These are phyloP conservation scores for Sarcophaga peregrina DNA, from an alignment of 1,140 invertebrate genomes.

Conservation along the genomic window DNA sequence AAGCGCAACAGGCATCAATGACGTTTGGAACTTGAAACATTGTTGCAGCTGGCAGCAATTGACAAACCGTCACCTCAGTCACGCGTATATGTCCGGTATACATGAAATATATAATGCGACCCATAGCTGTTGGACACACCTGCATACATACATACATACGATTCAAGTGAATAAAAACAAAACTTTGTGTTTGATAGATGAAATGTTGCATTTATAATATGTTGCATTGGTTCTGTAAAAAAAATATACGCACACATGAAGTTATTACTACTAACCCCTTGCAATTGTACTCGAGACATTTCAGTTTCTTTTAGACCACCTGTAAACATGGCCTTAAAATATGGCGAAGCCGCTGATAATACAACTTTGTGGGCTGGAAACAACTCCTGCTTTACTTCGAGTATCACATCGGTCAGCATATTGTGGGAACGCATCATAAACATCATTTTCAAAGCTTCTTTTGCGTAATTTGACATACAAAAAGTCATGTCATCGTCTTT, in stretches of 20 bases:
- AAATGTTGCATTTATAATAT: constrained; percentile 12
- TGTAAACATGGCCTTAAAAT: constrained; percentile 97
- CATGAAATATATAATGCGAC: constrained; percentile 87
- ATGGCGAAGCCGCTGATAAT: constrained; percentile 91
- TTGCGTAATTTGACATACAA: constrained; percentile 85
- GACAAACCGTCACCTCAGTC: constrained; percentile 91
- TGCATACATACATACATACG: constrained; percentile 41
- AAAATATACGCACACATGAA: neutral
- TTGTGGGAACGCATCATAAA: constrained; percentile 87
- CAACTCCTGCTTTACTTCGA: constrained; percentile 85
- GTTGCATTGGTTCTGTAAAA: too few species aligned
- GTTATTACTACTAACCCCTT: constrained; percentile 73
- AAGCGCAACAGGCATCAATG: constrained; percentile 90
- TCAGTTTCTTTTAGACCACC: constrained; percentile 87
- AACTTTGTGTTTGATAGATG: neutral
- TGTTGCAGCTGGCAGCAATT: constrained; percentile 88
- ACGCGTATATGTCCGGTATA: constrained; percentile 90
- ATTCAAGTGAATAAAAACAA: neutral
- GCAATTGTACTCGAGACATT: constrained; percentile 85
- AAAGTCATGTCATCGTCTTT: constrained; percentile 81
- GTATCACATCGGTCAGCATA: constrained; percentile 89
- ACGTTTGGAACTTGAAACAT: constrained; percentile 94
- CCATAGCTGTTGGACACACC: constrained; percentile 83
- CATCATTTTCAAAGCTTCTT: constrained; percentile 89
- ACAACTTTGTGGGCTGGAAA: constrained; percentile 93